phyloP scores from a whole-genome alignment of 2,797 vertebrate genomes.

The Esox lucius region DNA sequence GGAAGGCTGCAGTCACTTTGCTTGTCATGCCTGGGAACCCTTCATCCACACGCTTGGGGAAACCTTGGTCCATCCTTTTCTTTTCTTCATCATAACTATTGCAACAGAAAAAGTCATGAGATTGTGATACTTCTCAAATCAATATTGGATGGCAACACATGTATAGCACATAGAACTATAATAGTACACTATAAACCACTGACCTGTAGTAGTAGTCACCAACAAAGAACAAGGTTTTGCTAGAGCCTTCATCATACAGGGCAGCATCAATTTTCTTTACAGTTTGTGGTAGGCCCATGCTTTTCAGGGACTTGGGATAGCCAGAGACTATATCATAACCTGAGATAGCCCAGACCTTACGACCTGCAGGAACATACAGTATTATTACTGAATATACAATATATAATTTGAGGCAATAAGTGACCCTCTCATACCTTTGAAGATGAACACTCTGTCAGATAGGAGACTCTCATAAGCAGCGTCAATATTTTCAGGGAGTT shows the following conservation, averaged over 20 bases:
- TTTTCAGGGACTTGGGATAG: conserved; percentile 77
- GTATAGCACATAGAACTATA: no score
- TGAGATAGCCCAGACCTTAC: conserved; percentile 72
- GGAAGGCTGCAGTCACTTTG: conserved; percentile 81
- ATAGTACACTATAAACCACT: no score
- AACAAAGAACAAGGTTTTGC: conserved; percentile 81
- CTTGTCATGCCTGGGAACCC: no score
- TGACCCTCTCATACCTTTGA: conserved; percentile 77
- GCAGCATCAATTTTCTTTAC: conserved; percentile 80
- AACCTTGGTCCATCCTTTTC: no score
- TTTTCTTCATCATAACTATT: no score
- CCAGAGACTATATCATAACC: conserved; percentile 66
- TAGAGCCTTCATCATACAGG: conserved; percentile 64
- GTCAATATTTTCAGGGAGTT: no score
- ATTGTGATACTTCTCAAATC: no score
- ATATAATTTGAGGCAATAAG: neutral
- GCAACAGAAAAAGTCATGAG: no score
- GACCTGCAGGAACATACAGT: conserved; percentile 36
- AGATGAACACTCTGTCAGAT: conserved; percentile 75
- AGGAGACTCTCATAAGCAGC: no score
- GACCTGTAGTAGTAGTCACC: conserved; percentile 66
- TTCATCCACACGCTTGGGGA: no score
- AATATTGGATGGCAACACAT: no score
- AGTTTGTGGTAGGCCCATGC: conserved; percentile 72
- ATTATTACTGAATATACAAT: no score